Percentiles rank a stretch among this genome's conserved stretches.
phyloP scores from a whole-genome alignment of 2,113 vertebrate genomes.

The Acanthochromis polyacanthus region DNA sequence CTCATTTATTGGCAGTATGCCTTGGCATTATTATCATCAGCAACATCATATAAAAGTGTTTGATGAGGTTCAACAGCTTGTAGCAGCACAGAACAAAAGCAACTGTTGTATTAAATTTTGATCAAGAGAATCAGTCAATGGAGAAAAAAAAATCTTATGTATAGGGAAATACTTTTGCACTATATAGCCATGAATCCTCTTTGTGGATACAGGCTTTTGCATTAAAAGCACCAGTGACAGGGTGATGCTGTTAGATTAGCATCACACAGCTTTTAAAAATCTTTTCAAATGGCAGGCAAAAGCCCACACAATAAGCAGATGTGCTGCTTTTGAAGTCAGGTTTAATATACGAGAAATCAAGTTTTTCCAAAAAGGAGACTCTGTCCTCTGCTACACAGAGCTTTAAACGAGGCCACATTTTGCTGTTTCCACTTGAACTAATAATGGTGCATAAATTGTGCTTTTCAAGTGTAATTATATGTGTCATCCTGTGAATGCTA shows the following conservation, averaged over 20 bases:
- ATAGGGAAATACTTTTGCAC: background rate
- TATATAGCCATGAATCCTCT: background rate
- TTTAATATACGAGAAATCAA: background rate
- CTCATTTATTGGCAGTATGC: conserved; percentile 42
- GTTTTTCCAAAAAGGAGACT: background rate
- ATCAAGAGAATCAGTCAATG: conserved; percentile 7
- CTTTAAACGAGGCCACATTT: conserved; percentile 12
- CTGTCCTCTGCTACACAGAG: conserved; percentile 4
- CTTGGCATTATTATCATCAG: conserved; percentile 46
- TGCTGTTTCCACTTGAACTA: conserved; percentile 28
- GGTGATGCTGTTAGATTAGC: conserved; percentile 1
- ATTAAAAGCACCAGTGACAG: background rate
- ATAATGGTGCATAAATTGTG: conserved; percentile 14
- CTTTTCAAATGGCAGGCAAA: background rate
- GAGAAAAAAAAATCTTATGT: background rate
- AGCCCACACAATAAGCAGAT: background rate
- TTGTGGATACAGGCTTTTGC: conserved; percentile 1
- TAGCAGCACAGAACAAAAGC: conserved; percentile 16
- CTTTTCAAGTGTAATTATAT: conserved; percentile 43
- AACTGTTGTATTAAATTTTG: background rate
- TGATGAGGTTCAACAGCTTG: conserved; percentile 21
- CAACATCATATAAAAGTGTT: conserved; percentile 23
- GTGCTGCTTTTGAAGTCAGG: conserved; percentile 6
- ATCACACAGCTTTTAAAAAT: background rate
- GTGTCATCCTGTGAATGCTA: conserved; percentile 13